Percentiles rank a stretch among this genome's conserved stretches.
These are phyloP conservation scores for Clupea harengus DNA, from an alignment of 2,113 vertebrate species.

Conservation along the genomic window DNA sequence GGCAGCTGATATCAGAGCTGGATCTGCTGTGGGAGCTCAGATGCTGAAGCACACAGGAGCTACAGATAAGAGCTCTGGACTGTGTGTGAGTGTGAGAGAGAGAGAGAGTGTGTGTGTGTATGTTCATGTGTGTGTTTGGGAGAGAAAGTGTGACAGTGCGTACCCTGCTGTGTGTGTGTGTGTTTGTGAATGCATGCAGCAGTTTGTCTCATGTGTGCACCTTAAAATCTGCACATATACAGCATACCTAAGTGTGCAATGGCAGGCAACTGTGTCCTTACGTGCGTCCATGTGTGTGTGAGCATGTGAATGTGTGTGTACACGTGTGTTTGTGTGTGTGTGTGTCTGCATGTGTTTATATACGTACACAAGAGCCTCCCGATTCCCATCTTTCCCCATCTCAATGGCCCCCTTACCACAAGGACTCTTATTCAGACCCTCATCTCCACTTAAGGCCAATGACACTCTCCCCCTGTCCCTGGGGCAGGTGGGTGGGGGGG, in stretches of 20 bases:
- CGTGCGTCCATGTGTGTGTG: background rate
- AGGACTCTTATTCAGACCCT: slow-evolving; percentile 41
- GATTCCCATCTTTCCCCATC: slow-evolving; percentile 50
- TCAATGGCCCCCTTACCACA: slow-evolving; percentile 43
- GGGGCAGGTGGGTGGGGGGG: no score
- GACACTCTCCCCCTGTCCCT: background rate
- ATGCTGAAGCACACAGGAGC: background rate
- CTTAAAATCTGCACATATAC: no score
- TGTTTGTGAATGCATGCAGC: background rate
- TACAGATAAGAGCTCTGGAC: background rate
- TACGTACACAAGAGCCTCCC: slow-evolving; percentile 19
- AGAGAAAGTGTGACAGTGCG: background rate
- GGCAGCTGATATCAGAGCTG: background rate
- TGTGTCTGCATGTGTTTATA: slow-evolving; percentile 10
- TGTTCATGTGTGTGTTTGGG: background rate
- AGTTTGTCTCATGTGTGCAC: background rate
- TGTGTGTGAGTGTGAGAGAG: background rate
- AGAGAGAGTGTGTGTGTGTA: background rate
- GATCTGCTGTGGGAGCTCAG: background rate
- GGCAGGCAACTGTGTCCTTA: background rate
- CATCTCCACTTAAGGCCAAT: slow-evolving; percentile 38
- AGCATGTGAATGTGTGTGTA: background rate
- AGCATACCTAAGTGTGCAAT: no score
- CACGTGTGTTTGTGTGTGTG: background rate
- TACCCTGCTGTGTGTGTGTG: background rate